These are phyloP conservation scores for Pempheris klunzingeri DNA, from an alignment of 2,797 vertebrate genomes.

Conservation along the genomic window DNA sequence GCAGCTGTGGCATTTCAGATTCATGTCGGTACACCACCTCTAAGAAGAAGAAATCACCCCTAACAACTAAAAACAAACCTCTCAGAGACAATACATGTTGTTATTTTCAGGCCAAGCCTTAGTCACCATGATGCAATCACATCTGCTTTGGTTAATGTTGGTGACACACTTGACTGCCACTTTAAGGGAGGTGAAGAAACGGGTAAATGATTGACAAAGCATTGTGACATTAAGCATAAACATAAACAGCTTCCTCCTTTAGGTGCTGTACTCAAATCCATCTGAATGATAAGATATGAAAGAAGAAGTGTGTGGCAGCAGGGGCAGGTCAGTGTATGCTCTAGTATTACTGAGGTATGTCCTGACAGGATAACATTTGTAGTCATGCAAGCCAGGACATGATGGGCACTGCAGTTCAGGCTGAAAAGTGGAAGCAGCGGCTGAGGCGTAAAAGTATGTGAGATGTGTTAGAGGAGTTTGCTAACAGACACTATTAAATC, in stretches of 20 bases:
- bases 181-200: neutral
- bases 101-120: slow-evolving; percentile 4
- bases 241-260: slow-evolving; percentile 11
- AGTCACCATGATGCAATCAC: neutral
- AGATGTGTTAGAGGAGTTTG: neutral
- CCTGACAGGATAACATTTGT: slow-evolving; percentile 12
- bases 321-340: slow-evolving; percentile 14
- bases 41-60: neutral
- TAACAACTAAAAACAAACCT: neutral
- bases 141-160: slow-evolving; percentile 20
- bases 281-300: neutral
- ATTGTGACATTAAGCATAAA: neutral
- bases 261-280: neutral
- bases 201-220: slow-evolving; percentile 50
- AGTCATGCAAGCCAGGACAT: slow-evolving; percentile 59
- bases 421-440: neutral
- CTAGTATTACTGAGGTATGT: slow-evolving; percentile 44
- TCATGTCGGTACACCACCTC: neutral
- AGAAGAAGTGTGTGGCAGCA: neutral
- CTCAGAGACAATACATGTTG: slow-evolving; percentile 4
- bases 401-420: slow-evolving; percentile 29
- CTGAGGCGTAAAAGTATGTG: neutral
- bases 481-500: neutral
- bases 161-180: slow-evolving; percentile 27
- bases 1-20: neutral